These are phyloP conservation scores for Gracilinanus agilis DNA, from an alignment of 2,113 vertebrate genomes.

Conservation along the genomic window DNA sequence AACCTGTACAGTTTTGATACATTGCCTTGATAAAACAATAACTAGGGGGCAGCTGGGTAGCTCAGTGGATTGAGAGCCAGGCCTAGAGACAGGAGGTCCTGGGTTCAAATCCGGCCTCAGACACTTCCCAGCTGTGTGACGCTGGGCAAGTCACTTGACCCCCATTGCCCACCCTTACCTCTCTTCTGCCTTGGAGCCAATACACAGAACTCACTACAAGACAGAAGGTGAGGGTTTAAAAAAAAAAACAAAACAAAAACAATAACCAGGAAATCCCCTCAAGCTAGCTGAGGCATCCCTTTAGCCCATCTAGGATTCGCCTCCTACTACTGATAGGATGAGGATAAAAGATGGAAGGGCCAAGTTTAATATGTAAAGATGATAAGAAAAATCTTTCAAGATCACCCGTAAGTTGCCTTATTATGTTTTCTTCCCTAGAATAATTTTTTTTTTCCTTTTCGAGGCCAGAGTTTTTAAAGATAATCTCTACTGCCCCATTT, in stretches of 20 bases:
- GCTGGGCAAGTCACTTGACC: no score
- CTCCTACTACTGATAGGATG: neutral
- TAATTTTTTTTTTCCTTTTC: neutral
- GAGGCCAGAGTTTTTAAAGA: neutral
- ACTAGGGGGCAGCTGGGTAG: no score
- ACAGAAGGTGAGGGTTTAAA: no score
- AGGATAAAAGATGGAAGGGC: neutral
- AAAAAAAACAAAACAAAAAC: no score
- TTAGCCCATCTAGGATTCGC: neutral
- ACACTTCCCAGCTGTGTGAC: no score
- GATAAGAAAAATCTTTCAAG: neutral
- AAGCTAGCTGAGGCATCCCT: neutral
- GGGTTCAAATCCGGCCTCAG: no score
- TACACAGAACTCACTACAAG: no score
- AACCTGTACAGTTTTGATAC: neutral
- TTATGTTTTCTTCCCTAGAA: neutral
- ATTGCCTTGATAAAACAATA: neutral
- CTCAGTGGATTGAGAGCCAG: no score
- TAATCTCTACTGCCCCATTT: neutral
- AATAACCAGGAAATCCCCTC: neutral
- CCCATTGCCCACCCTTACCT: no score
- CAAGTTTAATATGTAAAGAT: neutral
- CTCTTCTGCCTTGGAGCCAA: no score
- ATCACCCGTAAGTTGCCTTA: neutral
- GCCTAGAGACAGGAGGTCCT: no score